phyloP scores from a whole-genome alignment of 2,888 invertebrate genomes.

The Stenolophus ochropezus region DNA sequence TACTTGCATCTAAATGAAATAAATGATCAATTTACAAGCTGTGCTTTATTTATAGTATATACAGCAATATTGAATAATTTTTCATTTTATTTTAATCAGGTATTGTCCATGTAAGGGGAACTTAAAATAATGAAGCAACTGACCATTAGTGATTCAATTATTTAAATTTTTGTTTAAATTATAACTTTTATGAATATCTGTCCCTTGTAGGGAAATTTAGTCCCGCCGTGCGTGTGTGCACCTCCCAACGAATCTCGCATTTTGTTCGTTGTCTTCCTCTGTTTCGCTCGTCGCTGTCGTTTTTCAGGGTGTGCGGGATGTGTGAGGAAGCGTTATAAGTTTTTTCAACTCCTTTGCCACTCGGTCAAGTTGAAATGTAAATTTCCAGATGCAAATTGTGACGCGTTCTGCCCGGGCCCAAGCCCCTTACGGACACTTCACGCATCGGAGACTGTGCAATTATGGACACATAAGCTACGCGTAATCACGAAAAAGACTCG shows the following conservation, averaged over 20 bases:
- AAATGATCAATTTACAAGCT: too few species aligned
- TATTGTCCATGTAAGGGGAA: too few species aligned
- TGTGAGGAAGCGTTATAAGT: slow-evolving; percentile 46
- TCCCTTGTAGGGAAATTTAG: background rate
- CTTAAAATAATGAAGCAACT: too few species aligned
- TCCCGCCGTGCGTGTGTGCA: background rate
- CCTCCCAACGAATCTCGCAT: background rate
- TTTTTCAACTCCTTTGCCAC: slow-evolving; percentile 46
- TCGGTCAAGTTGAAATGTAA: slow-evolving; percentile 46
- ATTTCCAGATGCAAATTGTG: slow-evolving; percentile 41
- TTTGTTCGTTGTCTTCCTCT: slow-evolving; percentile 18
- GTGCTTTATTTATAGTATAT: too few species aligned
- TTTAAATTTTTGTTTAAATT: too few species aligned
- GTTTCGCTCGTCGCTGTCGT: slow-evolving; percentile 33
- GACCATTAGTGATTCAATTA: too few species aligned
- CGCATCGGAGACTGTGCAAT: background rate
- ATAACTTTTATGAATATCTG: background rate
- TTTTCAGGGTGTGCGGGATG: slow-evolving; percentile 25
- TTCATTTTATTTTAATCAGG: too few species aligned
- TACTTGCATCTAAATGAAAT: too few species aligned
- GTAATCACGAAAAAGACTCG: background rate
- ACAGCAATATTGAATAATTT: too few species aligned
- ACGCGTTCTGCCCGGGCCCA: background rate
- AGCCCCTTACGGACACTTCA: background rate
- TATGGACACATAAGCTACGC: background rate